Base-by-base conservation (phyloP, 2,888 invertebrate genomes). In the Xiphydria camelus region DNA sequence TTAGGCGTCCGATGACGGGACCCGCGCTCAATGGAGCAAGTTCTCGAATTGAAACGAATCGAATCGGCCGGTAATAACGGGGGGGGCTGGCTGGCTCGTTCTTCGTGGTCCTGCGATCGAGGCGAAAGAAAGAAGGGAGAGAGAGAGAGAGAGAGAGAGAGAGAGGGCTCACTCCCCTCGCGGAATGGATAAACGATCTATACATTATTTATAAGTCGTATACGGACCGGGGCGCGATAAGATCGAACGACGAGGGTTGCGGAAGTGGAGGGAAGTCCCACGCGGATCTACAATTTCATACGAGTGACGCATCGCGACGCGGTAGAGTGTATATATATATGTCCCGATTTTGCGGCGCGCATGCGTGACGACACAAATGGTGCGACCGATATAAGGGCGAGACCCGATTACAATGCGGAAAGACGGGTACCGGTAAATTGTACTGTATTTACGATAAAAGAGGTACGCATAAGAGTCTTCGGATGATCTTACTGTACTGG, bases 141-240 rank as follows among this genome's bases (percentile, higher is more conserved):
- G 29, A 39, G 9, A 22, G 3, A 20, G 31, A 20, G 14, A 23
- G 4, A 31, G 23, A 42, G 14, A 29, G 4, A 18, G 36, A 26
- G 21, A 32, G 9, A 12, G 29, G 23, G 38, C 42, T 39, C 45
- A n/a, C n/a, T n/a, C n/a, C n/a, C n/a, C n/a, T n/a, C n/a, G n/a
- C n/a, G n/a, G 49, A 53, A 57, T 59, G 62, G 59, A 59, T 61
- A 61, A 61, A 59, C 54, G 41, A 29, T 44, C 52, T 47, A 59
- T 55, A 55, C 57, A 55, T 60, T 61, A 62, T 62, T 61, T 62
- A 62, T 61, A 57, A 51, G 49, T 48, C 52, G 54, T 60, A 60
- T 59, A 29, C 29, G 15, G 12, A n/a, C 29, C 15, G 29, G 29
- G 5, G 29, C 29, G 29, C 14, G 29, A 29, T 29, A 29, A 14